Evolutionary conservation across 2,113 vertebrate species (phyloP), one percentile per base, ranked within the genome.

Genomic region (Paradisaea rubra): DNA sequence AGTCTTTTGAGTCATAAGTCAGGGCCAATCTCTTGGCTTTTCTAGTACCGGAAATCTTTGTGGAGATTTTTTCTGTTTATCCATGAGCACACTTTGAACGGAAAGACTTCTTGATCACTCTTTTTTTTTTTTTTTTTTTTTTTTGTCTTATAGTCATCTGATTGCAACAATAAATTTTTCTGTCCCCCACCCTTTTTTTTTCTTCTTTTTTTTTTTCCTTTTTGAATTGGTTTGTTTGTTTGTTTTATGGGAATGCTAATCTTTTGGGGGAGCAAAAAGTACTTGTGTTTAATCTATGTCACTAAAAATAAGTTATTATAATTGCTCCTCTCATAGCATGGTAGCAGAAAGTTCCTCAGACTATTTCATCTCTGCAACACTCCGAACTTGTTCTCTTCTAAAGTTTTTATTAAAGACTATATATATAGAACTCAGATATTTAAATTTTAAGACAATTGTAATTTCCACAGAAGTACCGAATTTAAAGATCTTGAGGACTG

Each of bases 1-100:
- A 83, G 71, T 83, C 66, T 91, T 88, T 83, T 61, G 63, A 91
- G 84, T 83, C 78, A 65, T 57, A 91, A 94, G 30, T 86, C 15
- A 37, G 68, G 77, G 64, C 71, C 59, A 72, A 6, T 89, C 71
- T 82, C 6, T 4, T 89, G 84, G 49, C 35, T 94, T 87, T 92
- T 91, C 81, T 83, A 83, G 74, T 73, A 86, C 85, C 13, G 30
- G 93, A 85, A 88, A 89, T 88, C 53, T 81, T 61, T 10, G 20
- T 61, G 68, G 30, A 86, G 35, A 27, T 21, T 50, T 89, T 61
- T 93, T 76, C 47, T 74, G 19, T 80, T 88, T 89, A 31, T 91
- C 50, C 14, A 7, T 81, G 57, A 80, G 22, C 56, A 76, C 13
- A 6, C 37, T 91, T 64, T 45, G 31, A 89, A 69, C 0, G 1